These are phyloP conservation scores for Euclidia mi DNA, from an alignment of 2,888 invertebrate species.

Conservation along the genomic window DNA sequence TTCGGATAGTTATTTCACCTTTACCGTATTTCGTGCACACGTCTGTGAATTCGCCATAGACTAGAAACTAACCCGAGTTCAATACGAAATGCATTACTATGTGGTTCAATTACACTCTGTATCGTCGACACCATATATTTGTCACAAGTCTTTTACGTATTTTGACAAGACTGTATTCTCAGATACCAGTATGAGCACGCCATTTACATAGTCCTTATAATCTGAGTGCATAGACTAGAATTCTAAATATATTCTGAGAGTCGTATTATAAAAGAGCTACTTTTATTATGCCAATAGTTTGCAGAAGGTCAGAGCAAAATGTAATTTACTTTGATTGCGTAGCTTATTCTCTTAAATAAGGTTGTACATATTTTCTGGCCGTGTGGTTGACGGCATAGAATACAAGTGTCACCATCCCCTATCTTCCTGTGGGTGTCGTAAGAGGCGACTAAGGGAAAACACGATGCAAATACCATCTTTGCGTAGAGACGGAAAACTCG, in stretches of 20 bases:
- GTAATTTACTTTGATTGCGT: too few species aligned
- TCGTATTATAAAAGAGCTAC: neutral
- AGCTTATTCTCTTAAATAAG: too few species aligned
- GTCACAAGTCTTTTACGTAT: constrained; percentile 17
- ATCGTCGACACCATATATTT: constrained; percentile 26
- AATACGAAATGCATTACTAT: constrained; percentile 32
- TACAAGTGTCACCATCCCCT: too few species aligned
- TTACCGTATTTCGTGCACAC: too few species aligned
- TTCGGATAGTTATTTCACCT: too few species aligned
- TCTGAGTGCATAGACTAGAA: constrained; percentile 1
- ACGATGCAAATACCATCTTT: too few species aligned
- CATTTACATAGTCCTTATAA: constrained; percentile 21
- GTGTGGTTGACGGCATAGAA: too few species aligned
- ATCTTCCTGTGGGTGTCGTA: too few species aligned
- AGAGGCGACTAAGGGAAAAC: too few species aligned
- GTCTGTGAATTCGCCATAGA: constrained; percentile 20
- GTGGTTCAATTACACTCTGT: constrained; percentile 31
- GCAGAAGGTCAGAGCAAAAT: neutral
- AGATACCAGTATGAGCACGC: constrained; percentile 25
- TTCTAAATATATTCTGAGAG: neutral
- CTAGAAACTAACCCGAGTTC: constrained; percentile 7
- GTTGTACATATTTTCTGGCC: too few species aligned
- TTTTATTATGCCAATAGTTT: neutral
- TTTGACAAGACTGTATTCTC: constrained; percentile 17
- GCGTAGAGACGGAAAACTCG: too few species aligned